phyloP scores from a whole-genome alignment of 2,113 vertebrate species.

The Triplophysa rosa region DNA sequence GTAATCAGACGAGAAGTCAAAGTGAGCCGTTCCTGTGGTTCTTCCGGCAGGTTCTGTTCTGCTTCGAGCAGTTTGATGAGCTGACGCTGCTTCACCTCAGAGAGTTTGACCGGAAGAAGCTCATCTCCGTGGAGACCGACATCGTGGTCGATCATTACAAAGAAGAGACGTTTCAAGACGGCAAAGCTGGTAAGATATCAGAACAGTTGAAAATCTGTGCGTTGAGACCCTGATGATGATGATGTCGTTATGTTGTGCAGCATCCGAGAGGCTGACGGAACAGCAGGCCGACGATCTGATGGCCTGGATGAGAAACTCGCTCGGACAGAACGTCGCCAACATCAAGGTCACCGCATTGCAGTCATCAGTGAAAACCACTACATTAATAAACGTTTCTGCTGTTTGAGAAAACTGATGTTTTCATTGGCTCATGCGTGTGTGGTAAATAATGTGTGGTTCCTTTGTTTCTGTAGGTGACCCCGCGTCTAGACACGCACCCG shows the following conservation, averaged over 20 bases:
- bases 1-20: too few species aligned
- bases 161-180: slow-evolving; percentile 90
- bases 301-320: slow-evolving; percentile 91
- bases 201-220: not conserved
- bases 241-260: slow-evolving; percentile 59
- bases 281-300: slow-evolving; percentile 85
- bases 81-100: slow-evolving; percentile 91
- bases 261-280: slow-evolving; percentile 79
- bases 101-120: slow-evolving; percentile 94
- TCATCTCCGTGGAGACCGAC: slow-evolving; percentile 95
- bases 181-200: slow-evolving; percentile 73
- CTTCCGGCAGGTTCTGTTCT: slow-evolving; percentile 89
- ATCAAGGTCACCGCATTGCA: slow-evolving; percentile 79
- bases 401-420: too few species aligned
- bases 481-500: slow-evolving; percentile 90
- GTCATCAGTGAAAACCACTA: too few species aligned
- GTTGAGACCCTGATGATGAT: not conserved
- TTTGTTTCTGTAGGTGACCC: slow-evolving; percentile 78
- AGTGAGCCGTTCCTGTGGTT: not conserved
- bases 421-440: not conserved
- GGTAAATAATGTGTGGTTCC: not conserved
- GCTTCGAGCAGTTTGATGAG: slow-evolving; percentile 97
- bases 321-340: slow-evolving; percentile 81
- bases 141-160: slow-evolving; percentile 98
- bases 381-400: too few species aligned